Base-by-base conservation (phyloP, 2,797 vertebrate species). In the Falco berigora region DNA sequence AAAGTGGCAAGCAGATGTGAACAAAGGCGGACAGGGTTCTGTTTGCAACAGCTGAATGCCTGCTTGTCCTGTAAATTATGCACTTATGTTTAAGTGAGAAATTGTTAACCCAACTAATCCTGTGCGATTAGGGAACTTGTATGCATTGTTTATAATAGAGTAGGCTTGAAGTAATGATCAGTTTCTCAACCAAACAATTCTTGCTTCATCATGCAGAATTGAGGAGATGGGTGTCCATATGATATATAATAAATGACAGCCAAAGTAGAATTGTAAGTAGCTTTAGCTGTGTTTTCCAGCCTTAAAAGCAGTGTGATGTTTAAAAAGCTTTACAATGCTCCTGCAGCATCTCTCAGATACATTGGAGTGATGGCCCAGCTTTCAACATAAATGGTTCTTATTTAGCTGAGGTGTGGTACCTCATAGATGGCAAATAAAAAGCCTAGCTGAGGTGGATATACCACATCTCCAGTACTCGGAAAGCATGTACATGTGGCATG, bases 1-100 rank as follows among this genome's bases (percentile, higher is more conserved):
- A 81, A 88, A 92, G 92, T 63, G 90, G 76, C 76, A 81, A 90
- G 83, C 93, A 94, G 95, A 97, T 96, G 91, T 85, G 90, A 80
- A 47, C 46, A 23, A 25, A 85, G 55, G 78, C 69, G 5, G 55
- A 47, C 68, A 42, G 73, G 53, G 38, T 64, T 94, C 80, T 89
- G 53, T 93, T 86, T 91, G 72, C 75, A 96, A 5, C 80, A 85
- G 91, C 83, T 93, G 92, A 95, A 89, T 69, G 94, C 46, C 76
- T 81, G 61, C 91, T 87, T 95, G 92, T 90, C 92, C 93, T 95
- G 82, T 72, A 94, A 94, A 86, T 0, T 42, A 40, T 93, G 92
- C 78, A 84, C 62, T 96, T 93, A 92, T 1, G 11, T 53, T 30
- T 78, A 86, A 96, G 92, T 90, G 90, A 91, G 69, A 91, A 95